These are phyloP conservation scores for Pandemis corylana DNA, from an alignment of 2,888 invertebrate species.

Conservation along the genomic window DNA sequence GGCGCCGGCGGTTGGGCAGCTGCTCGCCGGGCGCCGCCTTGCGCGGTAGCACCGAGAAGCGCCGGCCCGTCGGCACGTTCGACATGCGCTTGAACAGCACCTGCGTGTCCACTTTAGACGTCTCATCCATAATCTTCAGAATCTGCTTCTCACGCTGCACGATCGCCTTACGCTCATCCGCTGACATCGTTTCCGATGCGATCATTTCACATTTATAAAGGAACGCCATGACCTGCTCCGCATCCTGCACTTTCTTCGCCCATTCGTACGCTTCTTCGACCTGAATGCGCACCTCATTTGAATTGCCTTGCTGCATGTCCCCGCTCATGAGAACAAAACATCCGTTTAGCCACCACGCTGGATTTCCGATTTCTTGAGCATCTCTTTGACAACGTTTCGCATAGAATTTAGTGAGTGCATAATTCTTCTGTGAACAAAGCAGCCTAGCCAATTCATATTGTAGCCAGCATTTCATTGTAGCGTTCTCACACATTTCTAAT, in stretches of 20 bases:
- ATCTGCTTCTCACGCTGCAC: slow-evolving; percentile 69
- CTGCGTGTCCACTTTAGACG: slow-evolving; percentile 64
- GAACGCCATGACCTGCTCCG: slow-evolving; percentile 74
- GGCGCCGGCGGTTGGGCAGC: slow-evolving; percentile 62
- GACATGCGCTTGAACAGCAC: slow-evolving; percentile 77
- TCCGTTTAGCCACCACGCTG: slow-evolving; percentile 78
- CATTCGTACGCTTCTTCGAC: slow-evolving; percentile 77
- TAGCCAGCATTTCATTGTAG: slow-evolving; percentile 78
- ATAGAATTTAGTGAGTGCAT: slow-evolving; percentile 76
- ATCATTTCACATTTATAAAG: slow-evolving; percentile 72
- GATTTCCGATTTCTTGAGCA: slow-evolving; percentile 68
- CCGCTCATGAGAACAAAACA: slow-evolving; percentile 77
- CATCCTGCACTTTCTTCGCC: slow-evolving; percentile 72
- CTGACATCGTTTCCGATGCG: slow-evolving; percentile 64
- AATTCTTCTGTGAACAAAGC: slow-evolving; percentile 74
- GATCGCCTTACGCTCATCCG: slow-evolving; percentile 74
- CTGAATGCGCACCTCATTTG: slow-evolving; percentile 74
- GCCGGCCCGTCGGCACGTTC: slow-evolving; percentile 68
- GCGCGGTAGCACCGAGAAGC: slow-evolving; percentile 71
- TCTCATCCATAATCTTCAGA: slow-evolving; percentile 66
- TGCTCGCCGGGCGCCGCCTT: slow-evolving; percentile 57
- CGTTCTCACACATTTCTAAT: slow-evolving; percentile 79
- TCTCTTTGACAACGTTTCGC: slow-evolving; percentile 77
- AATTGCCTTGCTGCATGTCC: slow-evolving; percentile 79
- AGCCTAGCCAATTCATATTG: slow-evolving; percentile 77